Evolutionary conservation across 1,140 invertebrate species (phyloP), one percentile per base, ranked within the genome.

Genomic region (Drosophila pseudoobscura): DNA sequence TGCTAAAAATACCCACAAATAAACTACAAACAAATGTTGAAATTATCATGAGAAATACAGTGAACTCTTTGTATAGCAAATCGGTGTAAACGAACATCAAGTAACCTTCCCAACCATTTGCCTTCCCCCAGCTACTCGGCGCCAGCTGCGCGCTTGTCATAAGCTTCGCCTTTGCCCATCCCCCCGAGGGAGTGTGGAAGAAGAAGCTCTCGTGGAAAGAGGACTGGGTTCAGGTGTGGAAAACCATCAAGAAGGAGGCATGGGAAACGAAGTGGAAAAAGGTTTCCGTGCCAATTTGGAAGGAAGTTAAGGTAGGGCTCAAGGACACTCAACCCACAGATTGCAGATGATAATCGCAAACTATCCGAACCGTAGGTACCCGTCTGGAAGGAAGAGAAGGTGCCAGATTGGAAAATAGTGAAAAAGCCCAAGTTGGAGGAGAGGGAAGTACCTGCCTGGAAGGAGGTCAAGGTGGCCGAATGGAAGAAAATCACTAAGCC

Each of bases 181-280:
- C 93, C 61, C 94, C 94, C 5, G 93, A 95, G 83, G 95, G 95
- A 24, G 94, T 93, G 17, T 95, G 94, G 90, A 94, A 95, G 72
- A 95, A 95, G 91, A 96, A 96, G 90, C 92, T 95, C 39, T 93
- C 94, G 60, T 96, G 95, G 95, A 95, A 95, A 89, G 93, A 94
- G 56, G 95, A 96, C 49, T 96, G 94, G 94, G 93, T 94, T 5
- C 93, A 94, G 68, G 94, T 94, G 8, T 96, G 95, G 95, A 94
- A 94, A 83, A 94, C 93, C 0, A 93, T 95, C 51, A 96, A 96
- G 89, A 96, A 96, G 83, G 93, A 96, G 80, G 94, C 94, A 92
- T 94, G 94, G 79, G 92, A 93, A 77, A 92, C 92, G 6, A 90
- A 92, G 70, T 93, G 93, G 93, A 93, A 93, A 90, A 94, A 94